Evolutionary conservation across 2,797 vertebrate genomes (phyloP).

Genomic region (Botia kubotai): DNA sequence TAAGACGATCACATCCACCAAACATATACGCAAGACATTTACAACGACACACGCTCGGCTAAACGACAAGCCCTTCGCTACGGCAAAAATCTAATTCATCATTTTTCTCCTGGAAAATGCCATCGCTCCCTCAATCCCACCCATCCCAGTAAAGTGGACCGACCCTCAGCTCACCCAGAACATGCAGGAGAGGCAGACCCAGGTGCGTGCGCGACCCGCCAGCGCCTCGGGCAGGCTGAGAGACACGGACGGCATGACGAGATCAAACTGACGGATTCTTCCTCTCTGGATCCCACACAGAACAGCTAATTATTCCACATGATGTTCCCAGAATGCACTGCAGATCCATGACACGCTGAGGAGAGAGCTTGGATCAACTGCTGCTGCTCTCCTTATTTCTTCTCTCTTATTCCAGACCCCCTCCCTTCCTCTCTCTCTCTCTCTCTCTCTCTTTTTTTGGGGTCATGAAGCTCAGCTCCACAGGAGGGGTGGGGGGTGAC

Average conservation of each 20-base stretch:
- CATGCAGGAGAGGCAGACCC: slow-evolving; percentile 95
- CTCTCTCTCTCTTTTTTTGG: slow-evolving; percentile 67
- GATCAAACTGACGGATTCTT: slow-evolving; percentile 57
- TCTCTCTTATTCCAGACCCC: slow-evolving; percentile 57
- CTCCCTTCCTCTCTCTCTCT: slow-evolving; percentile 50
- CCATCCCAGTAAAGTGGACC: slow-evolving; percentile 1
- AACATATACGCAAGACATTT: not conserved
- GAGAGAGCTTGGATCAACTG: slow-evolving; percentile 57
- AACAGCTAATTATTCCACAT: slow-evolving; percentile 66
- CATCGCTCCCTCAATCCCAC: slow-evolving; percentile 9
- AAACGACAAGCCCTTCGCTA: not conserved
- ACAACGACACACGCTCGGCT: not conserved
- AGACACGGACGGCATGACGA: slow-evolving; percentile 79
- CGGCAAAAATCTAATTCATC: slow-evolving; percentile 10
- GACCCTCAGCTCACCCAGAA: slow-evolving; percentile 86
- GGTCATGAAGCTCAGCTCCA: slow-evolving; percentile 75
- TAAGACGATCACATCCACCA: not conserved
- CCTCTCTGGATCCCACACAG: slow-evolving; percentile 44
- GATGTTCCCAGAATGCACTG: slow-evolving; percentile 34
- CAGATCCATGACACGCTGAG: slow-evolving; percentile 72
- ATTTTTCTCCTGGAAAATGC: not conserved
- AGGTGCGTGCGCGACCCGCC: slow-evolving; percentile 83
- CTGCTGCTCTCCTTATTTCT: slow-evolving; percentile 33
- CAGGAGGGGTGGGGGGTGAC: slow-evolving; percentile 76
- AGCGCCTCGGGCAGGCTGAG: slow-evolving; percentile 79